Evolutionary conservation across 2,888 invertebrate species (phyloP).

Genomic region (Drosophila prostipennis): DNA sequence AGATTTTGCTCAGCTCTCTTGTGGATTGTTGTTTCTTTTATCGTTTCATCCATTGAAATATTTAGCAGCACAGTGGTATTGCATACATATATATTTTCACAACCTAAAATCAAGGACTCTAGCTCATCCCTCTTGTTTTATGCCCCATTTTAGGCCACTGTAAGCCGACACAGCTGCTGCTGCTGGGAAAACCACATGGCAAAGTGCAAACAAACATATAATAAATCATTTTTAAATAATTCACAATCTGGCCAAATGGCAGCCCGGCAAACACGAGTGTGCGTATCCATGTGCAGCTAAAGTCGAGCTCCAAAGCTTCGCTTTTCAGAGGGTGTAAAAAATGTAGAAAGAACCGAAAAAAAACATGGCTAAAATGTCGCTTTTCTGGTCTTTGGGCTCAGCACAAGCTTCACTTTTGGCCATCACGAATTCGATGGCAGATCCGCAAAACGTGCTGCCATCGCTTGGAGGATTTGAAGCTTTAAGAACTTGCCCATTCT

Average conservation of each 20-base stretch:
- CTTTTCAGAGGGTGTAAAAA: conserved; percentile 9
- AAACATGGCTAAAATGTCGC: conserved; percentile 21
- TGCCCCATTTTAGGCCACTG: conserved; percentile 11
- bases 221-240: conserved; percentile 77
- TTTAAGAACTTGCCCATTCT: conserved; percentile 46
- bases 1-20: conserved; percentile 55
- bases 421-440: conserved; percentile 66
- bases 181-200: conserved; percentile 62
- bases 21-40: conserved; percentile 27
- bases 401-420: conserved; percentile 65
- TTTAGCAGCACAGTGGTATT: conserved; percentile 42
- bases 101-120: neutral
- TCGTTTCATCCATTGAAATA: conserved; percentile 51
- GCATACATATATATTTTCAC: neutral
- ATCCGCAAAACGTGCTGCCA: conserved; percentile 64
- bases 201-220: conserved; percentile 75
- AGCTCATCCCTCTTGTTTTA: neutral
- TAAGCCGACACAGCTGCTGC: conserved; percentile 48
- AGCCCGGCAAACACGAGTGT: conserved; percentile 7
- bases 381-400: conserved; percentile 45
- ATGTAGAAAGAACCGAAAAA: neutral
- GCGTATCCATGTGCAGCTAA: conserved; percentile 30
- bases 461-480: conserved; percentile 33
- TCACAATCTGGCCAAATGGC: conserved; percentile 60
- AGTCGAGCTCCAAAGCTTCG: conserved; percentile 19